Percentiles rank a stretch among this genome's conserved stretches.
phyloP scores from a whole-genome alignment of 1,140 invertebrate genomes.

The Caenorhabditis inopinata region DNA sequence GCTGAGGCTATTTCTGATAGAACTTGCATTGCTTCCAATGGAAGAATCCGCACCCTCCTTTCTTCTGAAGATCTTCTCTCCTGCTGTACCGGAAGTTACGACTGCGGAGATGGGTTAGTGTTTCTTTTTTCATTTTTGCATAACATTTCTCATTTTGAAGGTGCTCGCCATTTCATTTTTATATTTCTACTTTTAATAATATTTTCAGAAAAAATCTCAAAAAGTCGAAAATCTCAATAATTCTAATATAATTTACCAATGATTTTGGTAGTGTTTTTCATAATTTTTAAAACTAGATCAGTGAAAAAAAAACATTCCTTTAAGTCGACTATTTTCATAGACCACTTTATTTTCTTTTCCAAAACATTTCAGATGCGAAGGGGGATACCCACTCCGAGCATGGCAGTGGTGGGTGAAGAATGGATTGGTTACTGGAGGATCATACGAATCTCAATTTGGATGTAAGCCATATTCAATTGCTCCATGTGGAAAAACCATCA shows the following conservation, averaged over 20 bases:
- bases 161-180: background rate
- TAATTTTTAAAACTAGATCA: too few relatives aligned
- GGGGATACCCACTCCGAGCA: conserved; percentile 19
- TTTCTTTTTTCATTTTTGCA: too few relatives aligned
- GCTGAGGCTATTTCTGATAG: conserved; percentile 34
- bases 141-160: background rate
- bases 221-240: background rate
- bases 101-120: conserved; percentile 17
- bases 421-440: conserved; percentile 28
- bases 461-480: conserved; percentile 23
- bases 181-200: too few relatives aligned
- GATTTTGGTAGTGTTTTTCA: too few relatives aligned
- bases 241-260: too few relatives aligned
- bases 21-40: background rate
- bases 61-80: conserved; percentile 17
- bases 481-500: background rate
- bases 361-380: conserved; percentile 50
- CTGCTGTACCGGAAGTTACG: background rate
- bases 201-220: too few relatives aligned
- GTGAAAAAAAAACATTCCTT: too few relatives aligned
- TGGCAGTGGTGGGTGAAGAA: conserved; percentile 17
- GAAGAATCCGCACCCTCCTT: background rate
- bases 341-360: too few relatives aligned
- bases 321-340: too few relatives aligned
- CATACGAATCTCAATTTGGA: conserved; percentile 16